phyloP scores from a whole-genome alignment of 2,797 vertebrate species.

The Hemibagrus guttatus region DNA sequence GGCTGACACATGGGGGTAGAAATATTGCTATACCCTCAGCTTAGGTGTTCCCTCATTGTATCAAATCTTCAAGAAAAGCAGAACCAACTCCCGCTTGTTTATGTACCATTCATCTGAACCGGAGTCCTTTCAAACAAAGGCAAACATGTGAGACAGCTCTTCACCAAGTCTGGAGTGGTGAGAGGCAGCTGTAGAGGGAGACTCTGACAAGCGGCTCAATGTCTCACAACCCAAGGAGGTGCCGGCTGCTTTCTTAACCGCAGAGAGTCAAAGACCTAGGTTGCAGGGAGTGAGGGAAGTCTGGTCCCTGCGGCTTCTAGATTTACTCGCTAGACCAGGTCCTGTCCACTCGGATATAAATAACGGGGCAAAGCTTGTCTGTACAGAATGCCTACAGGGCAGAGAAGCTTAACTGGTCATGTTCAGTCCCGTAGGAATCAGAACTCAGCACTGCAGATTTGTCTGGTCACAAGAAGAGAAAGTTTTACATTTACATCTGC shows the following conservation, averaged over 20 bases:
- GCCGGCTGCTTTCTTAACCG: conserved; percentile 44
- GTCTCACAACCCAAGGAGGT: conserved; percentile 46
- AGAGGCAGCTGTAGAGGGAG: conserved; percentile 29
- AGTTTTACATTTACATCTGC: not conserved
- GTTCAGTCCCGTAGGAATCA: conserved; percentile 32
- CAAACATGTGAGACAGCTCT: conserved; percentile 17
- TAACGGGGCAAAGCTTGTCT: conserved; percentile 39
- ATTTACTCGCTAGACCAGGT: conserved; percentile 59
- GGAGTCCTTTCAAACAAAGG: conserved; percentile 53
- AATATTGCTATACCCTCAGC: conserved; percentile 29
- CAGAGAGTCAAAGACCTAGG: conserved; percentile 46
- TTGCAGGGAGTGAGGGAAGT: conserved; percentile 48
- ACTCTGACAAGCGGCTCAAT: conserved; percentile 40
- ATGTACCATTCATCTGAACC: conserved; percentile 51
- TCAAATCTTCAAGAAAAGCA: conserved; percentile 22
- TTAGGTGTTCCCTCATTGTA: conserved; percentile 43
- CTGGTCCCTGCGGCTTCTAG: conserved; percentile 51
- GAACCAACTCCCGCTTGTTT: conserved; percentile 49
- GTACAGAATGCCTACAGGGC: conserved; percentile 45
- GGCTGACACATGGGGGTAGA: conserved; percentile 26
- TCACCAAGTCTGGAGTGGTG: conserved; percentile 16
- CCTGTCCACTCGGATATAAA: conserved; percentile 58
- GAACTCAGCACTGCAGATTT: conserved; percentile 29
- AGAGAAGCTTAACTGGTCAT: conserved; percentile 50
- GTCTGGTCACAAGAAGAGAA: conserved; percentile 1